phyloP scores from a whole-genome alignment of 2,888 invertebrate species.

The Tenthredo livida region DNA sequence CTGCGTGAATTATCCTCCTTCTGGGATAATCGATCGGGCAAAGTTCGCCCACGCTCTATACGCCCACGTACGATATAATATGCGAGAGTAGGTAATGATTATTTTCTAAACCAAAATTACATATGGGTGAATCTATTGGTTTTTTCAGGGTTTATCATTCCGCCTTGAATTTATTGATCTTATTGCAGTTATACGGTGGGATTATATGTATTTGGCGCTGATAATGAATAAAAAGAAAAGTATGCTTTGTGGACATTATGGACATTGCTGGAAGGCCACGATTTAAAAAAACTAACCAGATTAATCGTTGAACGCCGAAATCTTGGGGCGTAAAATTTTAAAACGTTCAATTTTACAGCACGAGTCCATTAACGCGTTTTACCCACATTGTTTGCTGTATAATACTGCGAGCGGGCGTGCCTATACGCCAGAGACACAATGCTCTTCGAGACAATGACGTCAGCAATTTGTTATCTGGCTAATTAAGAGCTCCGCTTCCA shows the following conservation, averaged over 20 bases:
- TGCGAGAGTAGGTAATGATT: not conserved
- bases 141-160: not conserved
- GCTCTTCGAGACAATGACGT: slow-evolving; percentile 45
- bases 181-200: not conserved
- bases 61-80: not conserved
- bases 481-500: slow-evolving; percentile 36
- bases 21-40: not conserved
- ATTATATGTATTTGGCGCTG: not conserved
- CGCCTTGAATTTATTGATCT: not conserved
- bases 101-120: not conserved
- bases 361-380: not conserved
- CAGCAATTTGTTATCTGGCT: slow-evolving; percentile 48
- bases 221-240: no score
- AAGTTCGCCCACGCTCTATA: not conserved
- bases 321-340: not conserved
- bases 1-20: not conserved
- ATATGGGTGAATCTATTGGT: not conserved
- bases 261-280: not conserved
- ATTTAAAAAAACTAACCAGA: not conserved
- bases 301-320: not conserved
- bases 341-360: slow-evolving; percentile 8
- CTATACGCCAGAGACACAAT: not conserved
- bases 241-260: no score
- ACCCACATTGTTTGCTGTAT: slow-evolving; percentile 39
- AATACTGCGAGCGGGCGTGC: slow-evolving; percentile 21